Evolutionary conservation across 2,888 invertebrate species (phyloP).

Genomic region (Campoplex nolae): DNA sequence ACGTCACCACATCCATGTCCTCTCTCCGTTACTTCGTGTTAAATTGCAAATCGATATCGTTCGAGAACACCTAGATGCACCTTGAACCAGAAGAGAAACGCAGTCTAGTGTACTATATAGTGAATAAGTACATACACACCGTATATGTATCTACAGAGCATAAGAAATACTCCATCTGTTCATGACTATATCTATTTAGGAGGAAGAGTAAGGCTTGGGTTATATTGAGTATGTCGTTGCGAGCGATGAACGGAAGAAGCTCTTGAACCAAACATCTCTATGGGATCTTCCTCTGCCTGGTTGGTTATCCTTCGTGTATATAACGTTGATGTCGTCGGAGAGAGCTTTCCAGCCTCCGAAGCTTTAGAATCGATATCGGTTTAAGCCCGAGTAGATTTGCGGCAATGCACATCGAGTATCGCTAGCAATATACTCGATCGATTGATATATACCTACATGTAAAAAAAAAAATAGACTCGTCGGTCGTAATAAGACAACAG

Average conservation of each 20-base stretch:
- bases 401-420: conserved; percentile 54
- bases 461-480: background rate
- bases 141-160: background rate
- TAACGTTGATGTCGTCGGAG: conserved; percentile 28
- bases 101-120: conserved; percentile 3
- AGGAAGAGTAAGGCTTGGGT: conserved; percentile 2
- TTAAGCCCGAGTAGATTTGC: conserved; percentile 63
- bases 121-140: conserved; percentile 2
- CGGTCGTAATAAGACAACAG: background rate
- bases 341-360: conserved; percentile 32
- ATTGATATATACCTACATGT: background rate
- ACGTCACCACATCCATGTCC: conserved; percentile 29
- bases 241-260: conserved; percentile 63
- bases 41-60: conserved; percentile 58
- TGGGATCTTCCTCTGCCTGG: conserved; percentile 39
- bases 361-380: conserved; percentile 57
- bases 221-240: conserved; percentile 51
- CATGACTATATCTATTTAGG: conserved; percentile 18
- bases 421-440: conserved; percentile 18
- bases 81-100: conserved; percentile 41
- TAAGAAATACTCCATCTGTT: conserved; percentile 16
- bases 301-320: conserved; percentile 38
- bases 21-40: conserved; percentile 40
- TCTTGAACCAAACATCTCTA: conserved; percentile 62
- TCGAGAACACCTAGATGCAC: conserved; percentile 44